Conservation (phyloP, 2,113 vertebrate genomes). For the Eptesicus fuscus region DNA sequence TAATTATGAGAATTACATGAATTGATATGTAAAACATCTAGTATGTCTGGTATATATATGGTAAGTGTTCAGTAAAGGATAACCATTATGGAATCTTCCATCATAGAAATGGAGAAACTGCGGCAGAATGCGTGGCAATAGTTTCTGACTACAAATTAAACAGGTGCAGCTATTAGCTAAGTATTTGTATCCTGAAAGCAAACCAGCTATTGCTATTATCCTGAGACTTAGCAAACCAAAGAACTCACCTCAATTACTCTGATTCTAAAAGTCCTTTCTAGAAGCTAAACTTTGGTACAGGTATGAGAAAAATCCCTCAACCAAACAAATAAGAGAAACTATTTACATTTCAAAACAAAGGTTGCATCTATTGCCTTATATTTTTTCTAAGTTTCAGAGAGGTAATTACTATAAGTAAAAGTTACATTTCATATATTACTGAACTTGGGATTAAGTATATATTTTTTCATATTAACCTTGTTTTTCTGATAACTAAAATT, state of each 20-base stretch:
- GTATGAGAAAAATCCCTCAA: background rate
- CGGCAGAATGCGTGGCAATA: background rate
- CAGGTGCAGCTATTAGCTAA: background rate
- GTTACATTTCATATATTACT: background rate
- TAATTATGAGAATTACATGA: background rate
- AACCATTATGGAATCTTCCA: background rate
- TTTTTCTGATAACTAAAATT: background rate
- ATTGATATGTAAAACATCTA: background rate
- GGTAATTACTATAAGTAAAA: background rate
- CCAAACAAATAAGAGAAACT: background rate
- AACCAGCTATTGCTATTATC: background rate
- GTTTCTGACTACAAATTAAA: background rate
- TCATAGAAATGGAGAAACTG: background rate
- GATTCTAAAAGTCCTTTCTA: background rate
- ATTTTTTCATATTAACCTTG: background rate
- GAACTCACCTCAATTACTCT: background rate
- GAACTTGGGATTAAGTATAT: background rate
- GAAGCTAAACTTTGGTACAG: background rate
- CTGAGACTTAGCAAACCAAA: background rate
- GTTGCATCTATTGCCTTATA: background rate
- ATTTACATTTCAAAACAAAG: background rate
- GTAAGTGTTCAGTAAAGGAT: background rate
- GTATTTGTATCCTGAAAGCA: background rate
- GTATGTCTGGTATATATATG: background rate
- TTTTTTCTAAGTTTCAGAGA: background rate